phyloP scores from a whole-genome alignment of 2,888 invertebrate species.

The Epistrophe grossulariae region DNA sequence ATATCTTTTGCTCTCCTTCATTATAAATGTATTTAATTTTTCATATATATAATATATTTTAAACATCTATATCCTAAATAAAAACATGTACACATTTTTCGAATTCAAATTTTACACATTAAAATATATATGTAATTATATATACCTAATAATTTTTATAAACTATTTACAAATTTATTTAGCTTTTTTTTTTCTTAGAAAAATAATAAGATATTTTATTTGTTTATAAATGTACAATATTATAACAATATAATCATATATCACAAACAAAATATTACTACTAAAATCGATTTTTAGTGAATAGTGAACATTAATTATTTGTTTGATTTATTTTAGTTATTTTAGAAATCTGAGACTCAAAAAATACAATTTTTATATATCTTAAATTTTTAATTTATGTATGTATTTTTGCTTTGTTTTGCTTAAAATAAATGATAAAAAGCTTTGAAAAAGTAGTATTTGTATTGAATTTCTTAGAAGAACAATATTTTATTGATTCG shows the following conservation, averaged over 20 bases:
- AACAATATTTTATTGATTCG: constrained; percentile 45
- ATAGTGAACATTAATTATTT: constrained; percentile 26
- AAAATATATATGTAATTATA: constrained; percentile 1
- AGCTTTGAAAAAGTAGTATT: constrained; percentile 27
- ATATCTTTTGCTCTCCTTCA: constrained; percentile 39
- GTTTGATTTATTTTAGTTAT: constrained; percentile 35
- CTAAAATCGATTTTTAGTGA: constrained; percentile 33
- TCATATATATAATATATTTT: constrained; percentile 26
- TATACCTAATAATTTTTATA: constrained; percentile 18
- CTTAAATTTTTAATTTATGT: background rate
- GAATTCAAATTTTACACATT: constrained; percentile 14
- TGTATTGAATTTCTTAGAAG: constrained; percentile 26
- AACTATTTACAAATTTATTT: constrained; percentile 18
- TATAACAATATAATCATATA: constrained; percentile 38
- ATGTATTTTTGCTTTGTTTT: background rate
- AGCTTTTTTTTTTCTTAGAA: constrained; percentile 42
- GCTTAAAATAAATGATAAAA: constrained; percentile 8
- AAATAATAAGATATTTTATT: constrained; percentile 59
- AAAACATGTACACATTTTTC: constrained; percentile 36
- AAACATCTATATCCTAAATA: constrained; percentile 38
- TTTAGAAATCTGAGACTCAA: constrained; percentile 30
- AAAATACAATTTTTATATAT: background rate
- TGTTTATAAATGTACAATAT: constrained; percentile 38
- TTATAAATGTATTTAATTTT: constrained; percentile 28
- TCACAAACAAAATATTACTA: constrained; percentile 61